Percentiles rank a stretch among this genome's conserved stretches.
phyloP scores from a whole-genome alignment of 1,140 invertebrate species.

The Penaeus chinensis region DNA sequence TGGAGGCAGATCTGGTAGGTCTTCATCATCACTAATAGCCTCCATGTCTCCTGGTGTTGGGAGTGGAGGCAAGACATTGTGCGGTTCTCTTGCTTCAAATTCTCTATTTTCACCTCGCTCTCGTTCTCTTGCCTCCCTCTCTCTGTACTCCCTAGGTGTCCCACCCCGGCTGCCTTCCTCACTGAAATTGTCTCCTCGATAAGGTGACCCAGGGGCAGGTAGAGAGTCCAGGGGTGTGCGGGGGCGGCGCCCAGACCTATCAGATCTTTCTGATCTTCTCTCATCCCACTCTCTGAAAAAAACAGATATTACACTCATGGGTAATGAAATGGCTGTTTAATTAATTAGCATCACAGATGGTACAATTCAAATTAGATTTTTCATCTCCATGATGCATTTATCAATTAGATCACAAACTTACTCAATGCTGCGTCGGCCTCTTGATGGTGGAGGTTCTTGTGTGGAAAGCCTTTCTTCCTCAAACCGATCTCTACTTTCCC shows the following conservation, averaged over 20 bases:
- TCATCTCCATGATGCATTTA: too few species aligned
- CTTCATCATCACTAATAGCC: constrained; percentile 66
- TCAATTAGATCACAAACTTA: constrained; percentile 3
- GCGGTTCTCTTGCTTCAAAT: constrained; percentile 58
- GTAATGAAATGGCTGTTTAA: not conserved
- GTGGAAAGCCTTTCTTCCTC: constrained; percentile 56
- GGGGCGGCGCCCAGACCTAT: constrained; percentile 37
- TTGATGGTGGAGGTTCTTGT: constrained; percentile 31
- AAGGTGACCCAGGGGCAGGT: not conserved
- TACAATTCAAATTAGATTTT: constrained; percentile 3
- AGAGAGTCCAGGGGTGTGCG: constrained; percentile 34
- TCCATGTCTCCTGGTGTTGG: constrained; percentile 69
- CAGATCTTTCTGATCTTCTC: constrained; percentile 36
- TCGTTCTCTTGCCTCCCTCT: constrained; percentile 53
- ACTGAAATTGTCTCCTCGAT: constrained; percentile 47
- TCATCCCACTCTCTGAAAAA: constrained; percentile 32
- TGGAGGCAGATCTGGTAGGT: constrained; percentile 59
- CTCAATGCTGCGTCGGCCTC: constrained; percentile 45
- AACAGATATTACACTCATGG: not conserved
- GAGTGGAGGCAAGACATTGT: constrained; percentile 63
- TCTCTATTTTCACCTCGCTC: constrained; percentile 29
- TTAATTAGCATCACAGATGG: not conserved
- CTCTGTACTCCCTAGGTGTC: constrained; percentile 24
- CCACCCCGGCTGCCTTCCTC: constrained; percentile 11
- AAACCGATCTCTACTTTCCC: constrained; percentile 66